Evolutionary conservation across 2,797 vertebrate genomes (phyloP).

Genomic region (Gobionotothen gibberifrons): DNA sequence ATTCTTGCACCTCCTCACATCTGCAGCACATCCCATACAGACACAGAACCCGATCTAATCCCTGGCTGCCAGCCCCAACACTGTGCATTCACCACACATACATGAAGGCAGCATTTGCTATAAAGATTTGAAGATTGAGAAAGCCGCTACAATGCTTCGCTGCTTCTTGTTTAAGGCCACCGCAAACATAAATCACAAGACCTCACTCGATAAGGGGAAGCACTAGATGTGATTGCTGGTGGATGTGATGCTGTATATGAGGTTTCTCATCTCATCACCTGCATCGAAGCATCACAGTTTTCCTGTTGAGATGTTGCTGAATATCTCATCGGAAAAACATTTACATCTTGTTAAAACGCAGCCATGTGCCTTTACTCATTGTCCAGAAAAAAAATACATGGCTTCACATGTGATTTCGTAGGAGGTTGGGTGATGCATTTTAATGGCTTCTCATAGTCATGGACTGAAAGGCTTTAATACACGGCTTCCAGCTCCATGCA

Average conservation of each 20-base stretch:
- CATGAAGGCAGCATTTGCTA: slow-evolving; percentile 29
- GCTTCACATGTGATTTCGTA: slow-evolving; percentile 37
- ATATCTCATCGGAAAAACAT: not conserved
- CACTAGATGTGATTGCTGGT: slow-evolving; percentile 15
- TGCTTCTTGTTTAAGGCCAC: slow-evolving; percentile 22
- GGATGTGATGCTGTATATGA: slow-evolving; percentile 13
- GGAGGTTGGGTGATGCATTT: slow-evolving; percentile 27
- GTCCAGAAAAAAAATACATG: slow-evolving; percentile 31
- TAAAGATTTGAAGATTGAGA: slow-evolving; percentile 33
- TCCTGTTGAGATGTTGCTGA: slow-evolving; percentile 2
- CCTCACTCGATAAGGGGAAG: slow-evolving; percentile 38
- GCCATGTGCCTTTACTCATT: slow-evolving; percentile 25
- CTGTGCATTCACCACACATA: slow-evolving; percentile 36
- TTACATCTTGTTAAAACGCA: slow-evolving; percentile 6
- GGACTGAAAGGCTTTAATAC: slow-evolving; percentile 49
- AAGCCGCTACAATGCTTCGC: slow-evolving; percentile 10
- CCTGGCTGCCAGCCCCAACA: slow-evolving; percentile 32
- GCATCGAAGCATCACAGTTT: not conserved
- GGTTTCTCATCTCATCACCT: slow-evolving; percentile 7
- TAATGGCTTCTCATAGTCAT: slow-evolving; percentile 45
- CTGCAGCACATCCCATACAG: slow-evolving; percentile 44
- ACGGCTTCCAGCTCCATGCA: slow-evolving; percentile 26
- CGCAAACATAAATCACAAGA: slow-evolving; percentile 23
- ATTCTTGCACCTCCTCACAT: slow-evolving; percentile 57
- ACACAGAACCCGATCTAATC: slow-evolving; percentile 53